phyloP scores from a whole-genome alignment of 2,888 invertebrate species.

The Drosophila lutescens region DNA sequence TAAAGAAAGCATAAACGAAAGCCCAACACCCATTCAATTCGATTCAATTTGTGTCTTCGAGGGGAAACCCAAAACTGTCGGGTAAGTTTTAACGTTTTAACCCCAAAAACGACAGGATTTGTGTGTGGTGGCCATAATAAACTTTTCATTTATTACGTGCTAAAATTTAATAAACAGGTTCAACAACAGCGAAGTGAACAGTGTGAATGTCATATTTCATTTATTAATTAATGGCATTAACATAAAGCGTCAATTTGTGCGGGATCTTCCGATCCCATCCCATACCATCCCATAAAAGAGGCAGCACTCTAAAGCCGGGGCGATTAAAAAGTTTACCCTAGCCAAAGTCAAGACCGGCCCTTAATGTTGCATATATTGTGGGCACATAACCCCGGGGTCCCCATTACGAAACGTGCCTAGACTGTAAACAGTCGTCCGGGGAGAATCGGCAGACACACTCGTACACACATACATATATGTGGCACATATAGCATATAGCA shows the following conservation, averaged over 20 bases:
- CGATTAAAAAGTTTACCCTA: constrained; percentile 73
- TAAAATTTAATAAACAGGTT: constrained; percentile 70
- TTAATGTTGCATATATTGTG: constrained; percentile 42
- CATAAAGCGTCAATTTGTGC: constrained; percentile 75
- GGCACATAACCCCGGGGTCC: constrained; percentile 47
- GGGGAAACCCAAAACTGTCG: constrained; percentile 12
- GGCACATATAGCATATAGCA: constrained; percentile 20
- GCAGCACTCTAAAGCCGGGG: constrained; percentile 39
- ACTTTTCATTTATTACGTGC: constrained; percentile 75
- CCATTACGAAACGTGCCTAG: constrained; percentile 68
- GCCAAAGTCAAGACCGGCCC: constrained; percentile 38
- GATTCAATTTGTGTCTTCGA: constrained; percentile 24
- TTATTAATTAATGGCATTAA: constrained; percentile 78
- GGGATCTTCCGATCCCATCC: neutral
- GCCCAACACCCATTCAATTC: constrained; percentile 27
- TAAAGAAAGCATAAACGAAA: constrained; percentile 52
- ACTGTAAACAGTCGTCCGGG: constrained; percentile 57
- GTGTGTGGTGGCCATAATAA: constrained; percentile 39
- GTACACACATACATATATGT: constrained; percentile 33
- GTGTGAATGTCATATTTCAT: constrained; percentile 66
- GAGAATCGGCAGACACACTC: constrained; percentile 35
- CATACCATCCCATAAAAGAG: constrained; percentile 9
- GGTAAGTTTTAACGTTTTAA: constrained; percentile 15
- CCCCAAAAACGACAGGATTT: constrained; percentile 20
- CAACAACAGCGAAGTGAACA: constrained; percentile 31